Evolutionary conservation across 2,113 vertebrate species (phyloP).

Genomic region (Crotalus tigris): DNA sequence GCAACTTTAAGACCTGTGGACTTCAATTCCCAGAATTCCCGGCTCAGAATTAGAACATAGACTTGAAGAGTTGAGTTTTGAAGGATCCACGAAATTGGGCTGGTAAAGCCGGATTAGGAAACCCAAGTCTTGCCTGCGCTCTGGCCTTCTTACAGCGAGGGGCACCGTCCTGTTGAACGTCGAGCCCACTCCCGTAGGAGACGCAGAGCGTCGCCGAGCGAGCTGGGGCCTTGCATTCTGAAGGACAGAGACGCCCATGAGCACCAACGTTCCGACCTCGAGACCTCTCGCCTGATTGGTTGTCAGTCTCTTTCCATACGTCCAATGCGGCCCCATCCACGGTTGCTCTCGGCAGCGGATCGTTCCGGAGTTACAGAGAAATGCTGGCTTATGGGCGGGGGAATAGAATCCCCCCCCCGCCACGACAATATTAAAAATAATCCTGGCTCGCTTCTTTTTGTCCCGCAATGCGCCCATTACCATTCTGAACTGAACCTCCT

Average conservation of each 20-base stretch:
- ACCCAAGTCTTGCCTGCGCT: not conserved
- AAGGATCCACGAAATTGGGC: not conserved
- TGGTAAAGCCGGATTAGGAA: not conserved
- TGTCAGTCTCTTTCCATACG: not conserved
- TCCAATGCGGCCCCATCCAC: not conserved
- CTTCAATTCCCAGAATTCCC: not conserved
- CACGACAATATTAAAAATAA: no score
- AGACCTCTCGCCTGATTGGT: not conserved
- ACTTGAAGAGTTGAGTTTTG: not conserved
- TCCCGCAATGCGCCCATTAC: not conserved
- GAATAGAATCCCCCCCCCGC: fast-evolving
- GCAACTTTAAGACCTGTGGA: not conserved
- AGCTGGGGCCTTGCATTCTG: not conserved
- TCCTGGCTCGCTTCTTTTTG: not conserved
- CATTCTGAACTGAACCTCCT: not conserved
- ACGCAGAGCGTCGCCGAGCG: not conserved
- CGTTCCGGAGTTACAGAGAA: no score
- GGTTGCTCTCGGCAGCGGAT: not conserved
- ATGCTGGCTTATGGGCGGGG: not conserved
- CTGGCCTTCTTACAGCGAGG: not conserved
- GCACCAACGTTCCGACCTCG: not conserved
- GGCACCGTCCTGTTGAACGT: not conserved
- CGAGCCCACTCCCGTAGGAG: not conserved
- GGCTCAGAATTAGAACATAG: not conserved
- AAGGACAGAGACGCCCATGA: not conserved